Conservation (phyloP, 1,140 invertebrate genomes). For the Pogonomyrmex barbatus region DNA sequence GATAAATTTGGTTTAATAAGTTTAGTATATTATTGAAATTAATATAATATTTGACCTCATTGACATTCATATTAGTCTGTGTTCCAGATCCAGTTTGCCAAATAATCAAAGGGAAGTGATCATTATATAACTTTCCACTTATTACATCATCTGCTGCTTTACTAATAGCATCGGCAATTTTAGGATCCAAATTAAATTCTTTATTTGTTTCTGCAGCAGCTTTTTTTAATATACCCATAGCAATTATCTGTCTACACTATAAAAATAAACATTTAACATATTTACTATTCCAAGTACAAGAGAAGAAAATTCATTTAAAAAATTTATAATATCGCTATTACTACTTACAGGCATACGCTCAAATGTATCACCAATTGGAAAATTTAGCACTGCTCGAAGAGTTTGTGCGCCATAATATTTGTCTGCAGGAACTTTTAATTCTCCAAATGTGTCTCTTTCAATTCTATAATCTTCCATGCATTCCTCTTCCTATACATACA, state of each 20-base stretch:
- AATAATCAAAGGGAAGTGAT: constrained; percentile 97
- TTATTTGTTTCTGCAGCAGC: constrained; percentile 98
- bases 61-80: constrained; percentile 99
- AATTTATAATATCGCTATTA: constrained; percentile 44
- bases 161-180: constrained; percentile 95
- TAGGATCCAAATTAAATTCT: constrained; percentile 96
- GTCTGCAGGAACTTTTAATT: constrained; percentile 96
- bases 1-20: not conserved
- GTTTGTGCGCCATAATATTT: constrained; percentile 99
- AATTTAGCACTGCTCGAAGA: constrained; percentile 97
- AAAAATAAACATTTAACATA: constrained; percentile 65
- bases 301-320: not conserved
- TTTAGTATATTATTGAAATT: not conserved
- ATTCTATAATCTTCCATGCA: constrained; percentile 86
- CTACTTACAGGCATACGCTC: constrained; percentile 96
- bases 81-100: constrained; percentile 99
- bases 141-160: constrained; percentile 97
- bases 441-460: constrained; percentile 97
- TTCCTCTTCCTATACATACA: constrained; percentile 69
- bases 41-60: constrained; percentile 90
- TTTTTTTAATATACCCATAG: constrained; percentile 99
- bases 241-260: constrained; percentile 95
- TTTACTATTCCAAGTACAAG: not conserved
- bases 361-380: constrained; percentile 97
- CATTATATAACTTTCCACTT: constrained; percentile 93